Evolutionary conservation across 2,888 invertebrate genomes (phyloP).

Genomic region (Craniophora ligustri): DNA sequence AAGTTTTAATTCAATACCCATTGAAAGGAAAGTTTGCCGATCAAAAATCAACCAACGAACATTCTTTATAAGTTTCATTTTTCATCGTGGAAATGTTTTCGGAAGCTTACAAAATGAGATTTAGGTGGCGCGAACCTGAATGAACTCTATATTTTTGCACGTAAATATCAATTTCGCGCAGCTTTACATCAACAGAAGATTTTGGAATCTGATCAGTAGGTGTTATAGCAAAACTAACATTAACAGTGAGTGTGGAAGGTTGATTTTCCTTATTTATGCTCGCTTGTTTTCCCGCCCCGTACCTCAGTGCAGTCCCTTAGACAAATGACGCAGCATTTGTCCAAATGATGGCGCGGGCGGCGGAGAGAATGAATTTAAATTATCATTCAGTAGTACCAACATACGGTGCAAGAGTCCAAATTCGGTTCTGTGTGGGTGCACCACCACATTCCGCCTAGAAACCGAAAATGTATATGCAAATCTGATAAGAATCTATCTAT

Average conservation of each 20-base stretch:
- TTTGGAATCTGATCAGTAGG: conserved; percentile 76
- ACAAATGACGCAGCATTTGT: conserved; percentile 89
- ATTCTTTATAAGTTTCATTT: conserved; percentile 77
- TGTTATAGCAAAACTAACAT: conserved; percentile 64
- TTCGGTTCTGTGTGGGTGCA: conserved; percentile 73
- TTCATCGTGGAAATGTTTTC: conserved; percentile 79
- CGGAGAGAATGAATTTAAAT: conserved; percentile 89
- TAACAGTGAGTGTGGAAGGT: conserved; percentile 59
- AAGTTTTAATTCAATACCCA: conserved; percentile 87
- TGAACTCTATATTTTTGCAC: conserved; percentile 63
- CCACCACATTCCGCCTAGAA: conserved; percentile 48
- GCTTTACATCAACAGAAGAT: conserved; percentile 72
- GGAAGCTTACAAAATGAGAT: conserved; percentile 83
- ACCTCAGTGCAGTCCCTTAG: conserved; percentile 78
- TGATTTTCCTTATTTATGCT: conserved; percentile 57
- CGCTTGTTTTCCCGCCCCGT: conserved; percentile 66
- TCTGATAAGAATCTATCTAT: conserved; percentile 53
- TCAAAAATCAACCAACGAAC: conserved; percentile 76
- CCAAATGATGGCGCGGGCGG: conserved; percentile 89
- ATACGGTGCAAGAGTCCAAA: conserved; percentile 82
- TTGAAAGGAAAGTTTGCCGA: conserved; percentile 70
- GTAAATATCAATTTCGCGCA: conserved; percentile 72
- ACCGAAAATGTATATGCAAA: conserved; percentile 46
- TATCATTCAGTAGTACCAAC: conserved; percentile 89
- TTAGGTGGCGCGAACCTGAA: conserved; percentile 65